Evolutionary conservation across 2,797 vertebrate species (phyloP).

Genomic region (Eupleurogrammus muticus): DNA sequence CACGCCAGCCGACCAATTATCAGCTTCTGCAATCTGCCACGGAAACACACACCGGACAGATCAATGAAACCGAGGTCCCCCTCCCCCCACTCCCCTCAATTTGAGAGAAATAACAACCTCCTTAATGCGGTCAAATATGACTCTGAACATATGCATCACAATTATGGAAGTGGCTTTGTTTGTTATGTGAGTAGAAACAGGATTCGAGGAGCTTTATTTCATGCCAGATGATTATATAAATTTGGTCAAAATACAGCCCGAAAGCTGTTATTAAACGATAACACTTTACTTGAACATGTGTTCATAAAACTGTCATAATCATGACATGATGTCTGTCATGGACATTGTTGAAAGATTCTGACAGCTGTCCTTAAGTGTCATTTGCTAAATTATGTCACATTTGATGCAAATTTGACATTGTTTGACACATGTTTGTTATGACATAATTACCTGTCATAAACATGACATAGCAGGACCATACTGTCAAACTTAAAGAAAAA

Average conservation of each 20-base stretch:
- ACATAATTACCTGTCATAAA: no score
- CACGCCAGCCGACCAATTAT: slow-evolving; percentile 46
- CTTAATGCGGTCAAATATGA: slow-evolving; percentile 38
- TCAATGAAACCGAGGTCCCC: slow-evolving; percentile 21
- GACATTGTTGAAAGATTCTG: no score
- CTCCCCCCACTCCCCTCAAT: neutral
- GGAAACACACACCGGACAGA: slow-evolving; percentile 28
- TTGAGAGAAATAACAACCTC: slow-evolving; percentile 27
- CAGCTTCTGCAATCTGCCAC: slow-evolving; percentile 48
- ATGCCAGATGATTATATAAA: neutral
- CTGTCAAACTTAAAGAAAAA: no score
- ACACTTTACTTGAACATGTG: no score
- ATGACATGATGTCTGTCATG: no score
- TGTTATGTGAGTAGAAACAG: neutral
- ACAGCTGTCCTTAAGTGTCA: no score
- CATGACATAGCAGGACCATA: no score
- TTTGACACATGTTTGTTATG: no score
- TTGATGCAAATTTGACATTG: no score
- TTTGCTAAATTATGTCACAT: no score
- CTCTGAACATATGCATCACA: slow-evolving; percentile 14
- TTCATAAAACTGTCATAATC: no score
- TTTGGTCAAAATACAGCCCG: neutral
- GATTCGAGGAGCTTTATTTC: slow-evolving; percentile 4
- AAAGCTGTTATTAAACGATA: no score
- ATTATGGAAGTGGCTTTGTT: slow-evolving; percentile 2